A percentile compares a stretch with the other conserved stretches of the same genome.
These are phyloP conservation scores for Phrixothrix hirtus DNA, from an alignment of 2,888 invertebrate species.

Conservation along the genomic window DNA sequence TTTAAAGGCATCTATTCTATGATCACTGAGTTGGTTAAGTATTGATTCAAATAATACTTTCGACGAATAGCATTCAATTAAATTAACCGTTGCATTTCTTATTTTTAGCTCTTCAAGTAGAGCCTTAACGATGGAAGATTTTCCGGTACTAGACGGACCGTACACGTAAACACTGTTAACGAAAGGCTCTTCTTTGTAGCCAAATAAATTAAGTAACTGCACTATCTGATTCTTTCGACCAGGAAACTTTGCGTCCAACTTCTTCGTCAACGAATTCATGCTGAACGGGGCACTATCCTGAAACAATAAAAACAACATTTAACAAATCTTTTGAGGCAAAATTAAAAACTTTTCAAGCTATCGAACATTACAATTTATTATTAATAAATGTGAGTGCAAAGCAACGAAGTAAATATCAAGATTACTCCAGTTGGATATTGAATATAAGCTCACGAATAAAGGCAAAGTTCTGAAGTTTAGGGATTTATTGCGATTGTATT, in stretches of 20 bases:
- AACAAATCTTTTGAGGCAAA: neutral
- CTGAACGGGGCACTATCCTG: neutral
- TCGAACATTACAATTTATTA: neutral
- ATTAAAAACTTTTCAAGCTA: too few relatives aligned
- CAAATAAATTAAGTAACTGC: conserved; percentile 52
- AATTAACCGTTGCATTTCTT: conserved; percentile 70
- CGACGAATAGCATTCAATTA: conserved; percentile 78
- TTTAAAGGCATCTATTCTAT: conserved; percentile 51
- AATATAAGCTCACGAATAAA: neutral
- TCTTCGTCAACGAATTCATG: conserved; percentile 9
- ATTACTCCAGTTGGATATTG: neutral
- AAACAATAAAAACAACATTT: neutral
- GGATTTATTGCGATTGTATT: neutral
- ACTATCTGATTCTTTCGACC: conserved; percentile 50
- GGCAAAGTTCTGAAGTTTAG: neutral
- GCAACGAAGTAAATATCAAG: neutral
- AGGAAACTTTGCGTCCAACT: conserved; percentile 41
- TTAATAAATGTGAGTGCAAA: neutral
- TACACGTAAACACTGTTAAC: conserved; percentile 74
- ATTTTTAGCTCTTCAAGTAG: conserved; percentile 64
- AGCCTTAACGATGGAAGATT: conserved; percentile 69
- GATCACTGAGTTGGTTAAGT: conserved; percentile 62
- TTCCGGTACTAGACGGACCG: conserved; percentile 85
- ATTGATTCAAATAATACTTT: conserved; percentile 79
- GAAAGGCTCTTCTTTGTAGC: conserved; percentile 62